Evolutionary conservation across 1,140 invertebrate genomes (phyloP).

Genomic region (Drosophila sturtevanti): DNA sequence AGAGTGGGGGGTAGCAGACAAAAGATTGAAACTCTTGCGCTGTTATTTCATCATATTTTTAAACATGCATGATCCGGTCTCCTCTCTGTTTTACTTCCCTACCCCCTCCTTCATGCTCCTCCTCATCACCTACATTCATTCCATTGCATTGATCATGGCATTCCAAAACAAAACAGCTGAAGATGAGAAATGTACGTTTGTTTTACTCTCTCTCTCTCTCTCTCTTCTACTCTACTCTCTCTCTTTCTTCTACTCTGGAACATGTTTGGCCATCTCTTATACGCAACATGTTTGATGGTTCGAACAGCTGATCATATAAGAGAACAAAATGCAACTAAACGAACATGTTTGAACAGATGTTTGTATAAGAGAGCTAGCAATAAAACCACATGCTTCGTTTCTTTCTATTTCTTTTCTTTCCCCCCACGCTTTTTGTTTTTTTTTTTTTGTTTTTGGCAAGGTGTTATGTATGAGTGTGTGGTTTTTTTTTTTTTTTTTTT

Average conservation of each 20-base stretch:
- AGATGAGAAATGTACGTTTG: background rate
- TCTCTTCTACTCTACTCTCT: slow-evolving; percentile 62
- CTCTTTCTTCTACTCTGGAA: slow-evolving; percentile 63
- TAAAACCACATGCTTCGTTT: slow-evolving; percentile 1
- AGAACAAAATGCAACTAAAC: slow-evolving; percentile 14
- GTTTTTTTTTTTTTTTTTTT: slow-evolving; percentile 19
- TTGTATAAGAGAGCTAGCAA: slow-evolving; percentile 12
- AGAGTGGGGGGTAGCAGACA: too few species aligned
- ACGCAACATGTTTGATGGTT: slow-evolving; percentile 39
- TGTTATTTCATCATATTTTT: slow-evolving; percentile 10
- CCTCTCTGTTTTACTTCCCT: background rate
- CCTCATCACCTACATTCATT: too few species aligned
- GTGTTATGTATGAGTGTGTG: slow-evolving; percentile 32
- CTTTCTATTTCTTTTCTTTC: background rate
- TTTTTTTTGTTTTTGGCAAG: slow-evolving; percentile 20
- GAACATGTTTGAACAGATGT: slow-evolving; percentile 58
- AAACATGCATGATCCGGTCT: slow-evolving; percentile 2
- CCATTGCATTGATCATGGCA: slow-evolving; percentile 3
- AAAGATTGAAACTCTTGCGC: background rate
- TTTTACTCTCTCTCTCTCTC: too few species aligned
- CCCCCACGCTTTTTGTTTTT: too few species aligned
- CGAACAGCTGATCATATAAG: slow-evolving; percentile 72
- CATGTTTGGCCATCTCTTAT: slow-evolving; percentile 51
- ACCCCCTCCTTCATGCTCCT: too few species aligned
- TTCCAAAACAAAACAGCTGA: slow-evolving; percentile 1